A percentile compares a stretch with the other conserved stretches of the same genome.
Evolutionary conservation across 2,888 invertebrate species (phyloP).

Genomic region (Orthonevra nobilis): DNA sequence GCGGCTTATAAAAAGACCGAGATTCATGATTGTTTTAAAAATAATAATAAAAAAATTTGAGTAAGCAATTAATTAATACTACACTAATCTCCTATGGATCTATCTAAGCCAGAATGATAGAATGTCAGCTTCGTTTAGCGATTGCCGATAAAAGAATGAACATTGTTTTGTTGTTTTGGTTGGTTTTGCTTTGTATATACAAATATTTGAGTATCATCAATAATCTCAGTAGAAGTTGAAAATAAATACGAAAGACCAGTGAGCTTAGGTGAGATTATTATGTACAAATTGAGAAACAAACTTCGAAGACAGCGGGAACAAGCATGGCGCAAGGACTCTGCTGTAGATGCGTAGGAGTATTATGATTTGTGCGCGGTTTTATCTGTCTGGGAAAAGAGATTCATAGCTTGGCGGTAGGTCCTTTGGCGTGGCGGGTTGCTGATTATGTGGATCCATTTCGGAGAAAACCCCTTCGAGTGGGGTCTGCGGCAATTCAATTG

Average conservation of each 20-base stretch:
- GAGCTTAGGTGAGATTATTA: conserved; percentile 45
- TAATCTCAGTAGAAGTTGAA: conserved; percentile 25
- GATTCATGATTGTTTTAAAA: not conserved
- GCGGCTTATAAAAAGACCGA: no score
- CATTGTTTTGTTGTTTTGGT: not conserved
- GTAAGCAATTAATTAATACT: conserved; percentile 62
- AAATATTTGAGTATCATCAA: conserved; percentile 30
- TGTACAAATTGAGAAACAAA: conserved; percentile 54
- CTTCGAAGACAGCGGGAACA: not conserved
- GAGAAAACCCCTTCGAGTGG: conserved; percentile 70
- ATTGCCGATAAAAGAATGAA: conserved; percentile 7
- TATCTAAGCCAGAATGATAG: conserved; percentile 48
- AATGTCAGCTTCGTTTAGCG: conserved; percentile 5
- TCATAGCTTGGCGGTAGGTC: conserved; percentile 79
- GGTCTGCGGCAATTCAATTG: conserved; percentile 75
- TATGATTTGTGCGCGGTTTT: conserved; percentile 68
- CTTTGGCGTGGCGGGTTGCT: conserved; percentile 76
- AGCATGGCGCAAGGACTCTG: conserved; percentile 19
- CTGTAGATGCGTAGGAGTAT: conserved; percentile 41
- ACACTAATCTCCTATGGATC: conserved; percentile 52
- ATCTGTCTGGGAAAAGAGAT: conserved; percentile 79
- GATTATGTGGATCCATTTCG: conserved; percentile 70
- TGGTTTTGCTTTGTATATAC: not conserved
- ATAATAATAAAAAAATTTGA: conserved; percentile 8
- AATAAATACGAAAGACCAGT: conserved; percentile 31